Percentiles rank a stretch among this genome's conserved stretches.
Conservation (phyloP, 2,888 invertebrate species). For the Clostera curtula region DNA sequence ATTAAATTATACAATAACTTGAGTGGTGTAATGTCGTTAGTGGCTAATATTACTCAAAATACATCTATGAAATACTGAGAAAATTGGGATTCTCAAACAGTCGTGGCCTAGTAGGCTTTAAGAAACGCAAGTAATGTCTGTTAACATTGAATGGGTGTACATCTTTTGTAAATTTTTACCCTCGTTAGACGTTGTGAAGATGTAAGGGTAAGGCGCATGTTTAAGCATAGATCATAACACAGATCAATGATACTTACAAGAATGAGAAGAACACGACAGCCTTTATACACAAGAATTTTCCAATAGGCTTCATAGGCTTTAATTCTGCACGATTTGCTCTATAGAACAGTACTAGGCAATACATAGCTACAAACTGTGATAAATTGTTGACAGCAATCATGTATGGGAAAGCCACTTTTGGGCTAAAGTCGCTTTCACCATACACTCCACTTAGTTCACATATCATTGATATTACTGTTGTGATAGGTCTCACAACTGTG, state of each 20-base stretch:
- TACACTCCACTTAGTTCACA: constrained; percentile 91
- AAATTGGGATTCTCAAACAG: too few relatives aligned
- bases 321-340: constrained; percentile 90
- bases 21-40: too few relatives aligned
- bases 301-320: constrained; percentile 93
- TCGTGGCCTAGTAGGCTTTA: too few relatives aligned
- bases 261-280: constrained; percentile 98
- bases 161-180: too few relatives aligned
- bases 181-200: too few relatives aligned
- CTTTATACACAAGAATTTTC: constrained; percentile 97
- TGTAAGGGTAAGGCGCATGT: too few relatives aligned
- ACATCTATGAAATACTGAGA: too few relatives aligned
- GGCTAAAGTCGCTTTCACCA: constrained; percentile 92
- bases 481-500: constrained; percentile 91
- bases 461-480: constrained; percentile 91
- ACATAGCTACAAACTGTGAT: constrained; percentile 97
- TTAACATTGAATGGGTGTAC: too few relatives aligned
- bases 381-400: constrained; percentile 91
- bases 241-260: constrained; percentile 93
- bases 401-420: constrained; percentile 91
- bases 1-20: neutral
- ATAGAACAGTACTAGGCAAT: constrained; percentile 95
- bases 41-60: too few relatives aligned
- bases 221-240: too few relatives aligned
- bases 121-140: too few relatives aligned